phyloP scores from a whole-genome alignment of 30 jellyfish, hydroid and myxozoan genomes.

The Pseudorhiza aurosa region DNA sequence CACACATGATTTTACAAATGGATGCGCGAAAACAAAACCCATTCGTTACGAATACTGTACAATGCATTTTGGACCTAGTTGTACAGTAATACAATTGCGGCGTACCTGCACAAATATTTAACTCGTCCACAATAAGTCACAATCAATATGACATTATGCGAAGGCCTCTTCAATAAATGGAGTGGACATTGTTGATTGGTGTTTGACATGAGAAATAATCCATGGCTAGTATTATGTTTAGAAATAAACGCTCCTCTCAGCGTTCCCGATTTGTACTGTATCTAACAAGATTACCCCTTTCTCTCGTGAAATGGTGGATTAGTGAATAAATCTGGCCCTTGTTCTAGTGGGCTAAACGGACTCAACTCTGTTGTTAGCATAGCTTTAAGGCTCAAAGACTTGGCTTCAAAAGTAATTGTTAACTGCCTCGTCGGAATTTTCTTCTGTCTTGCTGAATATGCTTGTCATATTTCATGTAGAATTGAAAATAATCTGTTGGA shows the following conservation, averaged over 20 bases:
- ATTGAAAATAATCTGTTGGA: too few relatives aligned
- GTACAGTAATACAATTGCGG: constrained; percentile 1
- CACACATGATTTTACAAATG: background rate
- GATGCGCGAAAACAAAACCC: background rate
- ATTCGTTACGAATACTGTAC: background rate
- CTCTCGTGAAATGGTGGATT: background rate
- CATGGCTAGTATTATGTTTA: background rate
- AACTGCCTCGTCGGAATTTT: background rate
- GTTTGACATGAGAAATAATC: background rate
- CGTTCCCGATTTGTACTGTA: constrained; percentile 11
- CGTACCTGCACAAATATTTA: background rate
- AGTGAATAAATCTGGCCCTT: background rate
- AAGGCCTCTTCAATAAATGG: background rate
- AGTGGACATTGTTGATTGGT: background rate
- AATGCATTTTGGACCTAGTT: background rate
- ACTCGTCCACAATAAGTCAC: background rate
- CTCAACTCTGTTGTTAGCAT: background rate
- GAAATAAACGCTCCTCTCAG: background rate
- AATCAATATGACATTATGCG: background rate
- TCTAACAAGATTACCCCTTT: constrained; percentile 1
- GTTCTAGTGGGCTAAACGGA: background rate
- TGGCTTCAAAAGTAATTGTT: background rate
- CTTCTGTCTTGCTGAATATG: background rate
- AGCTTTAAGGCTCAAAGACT: background rate
- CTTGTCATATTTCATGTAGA: too few relatives aligned